Evolutionary conservation across 2,888 invertebrate species (phyloP), one percentile per base, ranked within the genome.

Genomic region (Sicus ferrugineus): DNA sequence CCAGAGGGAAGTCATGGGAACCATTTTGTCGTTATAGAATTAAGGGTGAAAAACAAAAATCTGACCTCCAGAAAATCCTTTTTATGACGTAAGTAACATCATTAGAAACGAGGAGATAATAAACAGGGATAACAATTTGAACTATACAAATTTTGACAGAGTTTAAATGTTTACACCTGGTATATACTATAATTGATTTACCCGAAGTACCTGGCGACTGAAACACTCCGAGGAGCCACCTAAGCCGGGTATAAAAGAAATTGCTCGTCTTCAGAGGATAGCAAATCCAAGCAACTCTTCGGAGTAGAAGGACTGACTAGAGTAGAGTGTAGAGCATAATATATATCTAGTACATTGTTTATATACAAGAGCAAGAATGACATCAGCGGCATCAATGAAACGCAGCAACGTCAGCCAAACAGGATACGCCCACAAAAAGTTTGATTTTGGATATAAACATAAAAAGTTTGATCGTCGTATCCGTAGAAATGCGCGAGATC

Each of bases 401-500:
- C 23, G 46, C 16, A 21, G 48, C 3, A 54, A 19, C 7, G 30
- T 64, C 65, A 48, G n/a, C 11, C 30, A 34, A 9, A 9, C 34
- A 11, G 63, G 61, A 63, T 72, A 73, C 42, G 46, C 66, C 0
- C 70, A 74, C 34, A 70, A 73, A 42, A 74, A 72, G 65, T 72
- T 73, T 54, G 68, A 74, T 26, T 72, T n/a, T 61, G 67, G 65
- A 14, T 69, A 73, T 46, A 70, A 61, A 1, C 73, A 73, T 23
- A 73, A 73, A 52, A 72, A 73, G 23, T 46, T 73, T 56, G 72
- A 67, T 3, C 34, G 54, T 48, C 54, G 71, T 50, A 46, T 68
- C 31, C 48, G 62, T 48, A n/a, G 58, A 19, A n/a, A 19, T n/a
- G 23, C 54, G 19, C 46, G 42, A 16, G 69, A 30, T 2, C 42